Evolutionary conservation across 2,113 vertebrate genomes (phyloP).

Genomic region (Chaenocephalus aceratus): DNA sequence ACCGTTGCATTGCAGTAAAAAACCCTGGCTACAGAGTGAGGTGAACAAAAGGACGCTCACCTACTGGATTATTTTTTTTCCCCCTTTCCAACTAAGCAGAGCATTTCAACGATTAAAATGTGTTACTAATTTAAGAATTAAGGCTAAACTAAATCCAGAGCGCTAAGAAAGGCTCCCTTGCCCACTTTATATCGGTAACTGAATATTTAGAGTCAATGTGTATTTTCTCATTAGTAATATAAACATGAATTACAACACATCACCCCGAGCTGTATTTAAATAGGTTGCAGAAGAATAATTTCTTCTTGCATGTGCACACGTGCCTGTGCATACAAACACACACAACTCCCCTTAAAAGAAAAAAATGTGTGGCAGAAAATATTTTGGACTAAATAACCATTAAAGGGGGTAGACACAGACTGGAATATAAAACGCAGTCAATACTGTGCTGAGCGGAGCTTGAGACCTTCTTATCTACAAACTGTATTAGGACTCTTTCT

Average conservation of each 20-base stretch:
- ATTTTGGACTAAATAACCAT: constrained; percentile 74
- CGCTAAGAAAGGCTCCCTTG: constrained; percentile 31
- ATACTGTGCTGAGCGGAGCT: constrained; percentile 50
- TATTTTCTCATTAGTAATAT: constrained; percentile 75
- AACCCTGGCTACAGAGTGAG: neutral
- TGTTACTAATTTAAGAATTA: constrained; percentile 58
- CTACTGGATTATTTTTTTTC: neutral
- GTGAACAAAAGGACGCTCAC: constrained; percentile 30
- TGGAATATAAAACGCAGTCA: constrained; percentile 71
- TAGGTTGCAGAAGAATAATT: constrained; percentile 70
- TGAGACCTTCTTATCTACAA: constrained; percentile 74
- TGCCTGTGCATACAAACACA: neutral
- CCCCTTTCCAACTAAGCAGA: neutral
- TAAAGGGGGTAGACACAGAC: constrained; percentile 63
- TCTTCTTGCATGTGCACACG: constrained; percentile 31
- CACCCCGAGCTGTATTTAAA: constrained; percentile 71
- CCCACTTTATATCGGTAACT: constrained; percentile 54
- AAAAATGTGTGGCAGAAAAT: constrained; percentile 58
- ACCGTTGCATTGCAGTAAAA: constrained; percentile 4
- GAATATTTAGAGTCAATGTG: constrained; percentile 64
- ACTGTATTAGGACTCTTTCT: constrained; percentile 69
- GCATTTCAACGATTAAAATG: constrained; percentile 50
- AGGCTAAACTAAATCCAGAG: constrained; percentile 47
- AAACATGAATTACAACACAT: constrained; percentile 73
- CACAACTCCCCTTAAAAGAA: neutral